Evolutionary conservation across 2,113 vertebrate species (phyloP).

Genomic region (Ardeotis arabs): DNA sequence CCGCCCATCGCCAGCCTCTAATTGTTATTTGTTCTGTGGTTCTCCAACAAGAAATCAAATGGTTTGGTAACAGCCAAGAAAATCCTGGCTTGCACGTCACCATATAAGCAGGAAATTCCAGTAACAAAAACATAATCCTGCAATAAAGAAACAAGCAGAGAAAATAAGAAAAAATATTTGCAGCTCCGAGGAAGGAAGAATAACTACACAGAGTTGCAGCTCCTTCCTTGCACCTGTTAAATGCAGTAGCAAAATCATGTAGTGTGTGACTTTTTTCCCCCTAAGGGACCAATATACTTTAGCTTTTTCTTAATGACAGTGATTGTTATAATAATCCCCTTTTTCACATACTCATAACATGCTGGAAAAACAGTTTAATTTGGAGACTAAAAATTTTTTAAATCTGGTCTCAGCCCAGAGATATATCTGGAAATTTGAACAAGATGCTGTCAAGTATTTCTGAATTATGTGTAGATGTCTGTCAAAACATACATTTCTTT

Average conservation of each 20-base stretch:
- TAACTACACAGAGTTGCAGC: neutral
- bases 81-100: neutral
- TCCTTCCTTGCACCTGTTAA: conserved; percentile 1
- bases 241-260: neutral
- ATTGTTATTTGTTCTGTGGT: neutral
- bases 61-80: conserved; percentile 37
- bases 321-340: neutral
- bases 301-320: neutral
- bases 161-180: neutral
- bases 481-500: neutral
- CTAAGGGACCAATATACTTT: neutral
- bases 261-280: neutral
- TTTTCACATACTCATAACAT: neutral
- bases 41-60: conserved; percentile 4
- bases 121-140: conserved; percentile 18
- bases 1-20: neutral
- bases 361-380: neutral
- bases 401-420: neutral
- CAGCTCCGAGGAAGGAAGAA: neutral
- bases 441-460: neutral
- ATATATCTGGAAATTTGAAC: neutral
- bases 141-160: neutral
- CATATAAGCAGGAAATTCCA: conserved; percentile 37
- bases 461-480: neutral
- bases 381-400: neutral